Base-by-base conservation (phyloP, 2,797 vertebrate genomes). In the Sylvia borin region DNA sequence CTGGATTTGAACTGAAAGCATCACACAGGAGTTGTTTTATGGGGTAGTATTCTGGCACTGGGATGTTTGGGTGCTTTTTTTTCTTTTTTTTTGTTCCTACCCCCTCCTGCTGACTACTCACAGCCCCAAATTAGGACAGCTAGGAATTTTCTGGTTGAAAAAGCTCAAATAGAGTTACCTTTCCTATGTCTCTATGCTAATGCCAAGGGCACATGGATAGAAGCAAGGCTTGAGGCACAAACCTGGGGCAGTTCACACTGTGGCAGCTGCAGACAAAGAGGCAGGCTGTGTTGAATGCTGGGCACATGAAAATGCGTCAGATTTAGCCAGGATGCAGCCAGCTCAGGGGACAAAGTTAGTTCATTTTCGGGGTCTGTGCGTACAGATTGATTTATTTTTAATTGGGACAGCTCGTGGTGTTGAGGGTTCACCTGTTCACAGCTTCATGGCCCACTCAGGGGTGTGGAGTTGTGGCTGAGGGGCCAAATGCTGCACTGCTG, bases 181-280 rank as follows among this genome's bases (percentile, higher is more conserved):
- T 60, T 51, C 45, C 40, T 24, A 1, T 5, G 5, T 45, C 7
- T 91, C 45, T 73, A 36, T 75, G 82, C 70, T 90, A 73, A 54
- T 73, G 76, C 66, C 16, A 13, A 8, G 38, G 58, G 38, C 61
- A 20, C 47, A 7, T 38, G 79, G 64, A 75, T 4, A 83, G 65
- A 68, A 80, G 54, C 45, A 57, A 62, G 68, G 79, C 48, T 40
- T 0, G 21, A 71, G 61, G 78, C 85, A 24, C n/a, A 74, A 66
- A 85, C 50, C 76, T 66, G 85, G 58, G 66, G 66, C 76, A 51
- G 42, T 74, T 96, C 88, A 61, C 94, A 65, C 93, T 9, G 25
- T 85, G 95, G 85, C 95, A 96, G 96, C 85, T 97, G 92, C 93
- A 94, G 21, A 90, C 65, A 94, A 71, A 96, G 93, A 34, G 38